Conservation (phyloP, 2,888 invertebrate species). For the Fragum fragum region DNA sequence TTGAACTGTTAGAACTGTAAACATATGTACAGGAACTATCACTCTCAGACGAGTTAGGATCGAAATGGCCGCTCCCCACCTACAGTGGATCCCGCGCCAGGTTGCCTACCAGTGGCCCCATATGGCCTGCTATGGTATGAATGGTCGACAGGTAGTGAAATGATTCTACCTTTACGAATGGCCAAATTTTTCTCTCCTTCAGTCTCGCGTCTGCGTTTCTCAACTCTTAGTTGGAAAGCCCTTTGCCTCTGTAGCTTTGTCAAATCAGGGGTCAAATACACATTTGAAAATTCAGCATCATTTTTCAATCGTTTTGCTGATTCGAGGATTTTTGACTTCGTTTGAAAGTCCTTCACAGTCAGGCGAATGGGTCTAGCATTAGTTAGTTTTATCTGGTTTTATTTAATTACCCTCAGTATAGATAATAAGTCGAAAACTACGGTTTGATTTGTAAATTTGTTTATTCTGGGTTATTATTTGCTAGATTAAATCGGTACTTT, state of each 20-base stretch:
- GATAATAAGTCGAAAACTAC: too few relatives aligned
- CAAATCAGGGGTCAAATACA: conserved; percentile 27
- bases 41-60: background rate
- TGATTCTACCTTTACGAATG: conserved; percentile 25
- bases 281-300: conserved; percentile 10
- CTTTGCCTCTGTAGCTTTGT: conserved; percentile 20
- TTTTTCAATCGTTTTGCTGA: background rate
- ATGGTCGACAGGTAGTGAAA: background rate
- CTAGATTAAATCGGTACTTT: too few relatives aligned
- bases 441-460: too few relatives aligned
- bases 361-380: background rate
- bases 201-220: conserved; percentile 1
- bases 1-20: background rate
- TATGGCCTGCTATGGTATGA: background rate
- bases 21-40: conserved; percentile 2
- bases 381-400: too few relatives aligned
- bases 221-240: conserved; percentile 31
- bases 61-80: background rate
- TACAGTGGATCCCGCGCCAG: background rate
- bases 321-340: too few relatives aligned
- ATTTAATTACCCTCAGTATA: too few relatives aligned
- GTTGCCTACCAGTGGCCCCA: too few relatives aligned
- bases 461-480: too few relatives aligned
- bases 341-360: background rate
- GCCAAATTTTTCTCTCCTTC: conserved; percentile 22